Base-by-base conservation (phyloP, 1,140 invertebrate genomes). In the Heterodera schachtii region DNA sequence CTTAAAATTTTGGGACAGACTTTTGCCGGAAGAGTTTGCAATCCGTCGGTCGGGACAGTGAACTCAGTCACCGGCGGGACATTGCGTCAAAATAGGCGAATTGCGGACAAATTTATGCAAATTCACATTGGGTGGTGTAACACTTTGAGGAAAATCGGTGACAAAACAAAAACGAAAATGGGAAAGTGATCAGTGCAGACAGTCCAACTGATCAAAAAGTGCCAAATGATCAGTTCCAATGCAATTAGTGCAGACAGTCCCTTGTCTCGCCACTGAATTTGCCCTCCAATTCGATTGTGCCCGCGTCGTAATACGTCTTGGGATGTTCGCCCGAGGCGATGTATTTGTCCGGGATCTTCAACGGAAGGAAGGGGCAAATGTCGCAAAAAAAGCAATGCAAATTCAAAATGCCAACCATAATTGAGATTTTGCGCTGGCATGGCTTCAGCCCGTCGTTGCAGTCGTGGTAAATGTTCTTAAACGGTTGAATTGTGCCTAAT, bases 371-470 rank as follows among this genome's bases (percentile, higher is more conserved):
- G 19, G 19, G 41, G 31, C 31, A 1, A 77, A 44, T 47, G 60
- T 43, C 21, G 13, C n/a, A 49, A 80, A n/a, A 41, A n/a, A 41
- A 79, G 31, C 66, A 44, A 79, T 52, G 31, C 44, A 16, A 19
- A 81, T 57, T 19, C 1, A 19, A 60, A 60, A 52, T n/a, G 78
- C 84, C n/a, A 83, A 52, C 60, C 76, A 75, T 84, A 41, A 86
- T 78, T 5, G 82, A 83, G 4, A 83, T 21, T 83, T 86, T 86
- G 69, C 85, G 70, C 84, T 86, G 85, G 47, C 85, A 86, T 21
- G 86, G 85, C 80, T 87, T 85, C 31, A 86, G 3, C 47, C 78
- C 83, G 67, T 83, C 84, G 41, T 78, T 77, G 77, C 79, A 87
- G 64, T 80, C 76, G 46, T 84, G 78, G 47, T 87, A 86, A 16